phyloP scores from a whole-genome alignment of 2,888 invertebrate species.

The Erannis defoliaria region DNA sequence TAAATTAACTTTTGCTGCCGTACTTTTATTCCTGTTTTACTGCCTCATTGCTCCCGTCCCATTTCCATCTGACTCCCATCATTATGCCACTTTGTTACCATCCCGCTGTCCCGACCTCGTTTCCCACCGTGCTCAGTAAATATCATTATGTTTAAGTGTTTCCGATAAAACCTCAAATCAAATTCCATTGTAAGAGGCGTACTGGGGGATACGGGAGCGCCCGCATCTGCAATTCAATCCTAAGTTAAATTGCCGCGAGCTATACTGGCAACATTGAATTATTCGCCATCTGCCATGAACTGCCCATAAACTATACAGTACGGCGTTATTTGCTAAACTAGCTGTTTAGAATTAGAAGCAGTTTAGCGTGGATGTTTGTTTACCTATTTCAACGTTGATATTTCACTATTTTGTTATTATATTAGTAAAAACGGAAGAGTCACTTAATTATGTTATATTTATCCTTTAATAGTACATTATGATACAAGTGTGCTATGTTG shows the following conservation, averaged over 20 bases:
- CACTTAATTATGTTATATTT: too few species aligned
- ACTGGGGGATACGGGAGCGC: slow-evolving; percentile 46
- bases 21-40: too few species aligned
- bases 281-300: slow-evolving; percentile 72
- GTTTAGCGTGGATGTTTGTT: slow-evolving; percentile 6
- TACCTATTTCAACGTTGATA: slow-evolving; percentile 1
- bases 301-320: slow-evolving; percentile 69
- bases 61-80: too few species aligned
- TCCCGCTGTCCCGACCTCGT: neutral
- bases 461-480: too few species aligned
- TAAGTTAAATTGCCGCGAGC: slow-evolving; percentile 67
- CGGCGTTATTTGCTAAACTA: slow-evolving; percentile 57
- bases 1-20: too few species aligned
- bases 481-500: too few species aligned
- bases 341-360: slow-evolving; percentile 16
- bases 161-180: slow-evolving; percentile 26
- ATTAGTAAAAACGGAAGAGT: too few species aligned
- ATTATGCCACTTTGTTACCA: too few species aligned
- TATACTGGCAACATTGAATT: slow-evolving; percentile 66
- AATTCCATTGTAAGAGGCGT: slow-evolving; percentile 25
- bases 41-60: too few species aligned
- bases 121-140: neutral
- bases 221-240: slow-evolving; percentile 72
- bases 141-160: slow-evolving; percentile 6
- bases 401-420: neutral